phyloP scores from a whole-genome alignment of 2,113 vertebrate species.

The Phyllostomus hastatus region DNA sequence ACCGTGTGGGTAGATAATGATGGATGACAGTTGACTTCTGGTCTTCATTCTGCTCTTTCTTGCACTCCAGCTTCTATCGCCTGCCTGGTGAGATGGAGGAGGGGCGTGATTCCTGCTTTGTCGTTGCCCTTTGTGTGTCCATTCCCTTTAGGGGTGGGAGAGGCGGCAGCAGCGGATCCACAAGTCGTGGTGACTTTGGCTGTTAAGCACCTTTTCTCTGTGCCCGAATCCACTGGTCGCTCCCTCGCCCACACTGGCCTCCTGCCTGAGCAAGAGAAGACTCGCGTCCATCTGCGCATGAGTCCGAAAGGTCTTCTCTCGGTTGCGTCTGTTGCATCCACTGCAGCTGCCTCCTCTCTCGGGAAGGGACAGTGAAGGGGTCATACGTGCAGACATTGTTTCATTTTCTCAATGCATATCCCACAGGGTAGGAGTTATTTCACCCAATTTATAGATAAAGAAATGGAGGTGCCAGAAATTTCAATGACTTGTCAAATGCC shows the following conservation, averaged over 20 bases:
- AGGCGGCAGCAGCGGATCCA: neutral
- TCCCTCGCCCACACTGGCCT: neutral
- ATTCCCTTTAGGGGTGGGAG: neutral
- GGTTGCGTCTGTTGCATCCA: neutral
- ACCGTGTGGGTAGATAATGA: too few species aligned
- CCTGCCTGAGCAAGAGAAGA: neutral
- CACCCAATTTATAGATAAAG: neutral
- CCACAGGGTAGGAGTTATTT: neutral
- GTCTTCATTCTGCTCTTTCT: neutral
- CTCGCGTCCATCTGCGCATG: neutral
- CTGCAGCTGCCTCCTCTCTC: neutral
- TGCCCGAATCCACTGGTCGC: too few species aligned
- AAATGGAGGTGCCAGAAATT: neutral
- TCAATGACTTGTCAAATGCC: neutral
- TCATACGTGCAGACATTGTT: neutral
- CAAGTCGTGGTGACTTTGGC: rapidly evolving
- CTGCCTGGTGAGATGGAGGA: neutral
- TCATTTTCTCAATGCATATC: neutral
- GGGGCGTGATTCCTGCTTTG: neutral
- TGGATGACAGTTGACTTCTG: neutral
- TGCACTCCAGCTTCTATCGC: neutral
- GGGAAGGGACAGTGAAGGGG: neutral
- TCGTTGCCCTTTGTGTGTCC: neutral
- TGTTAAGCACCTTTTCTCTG: too few species aligned
- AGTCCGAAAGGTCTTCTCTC: neutral